Base-by-base conservation (phyloP, 2,113 vertebrate genomes). In the Baryphthengus martii region DNA sequence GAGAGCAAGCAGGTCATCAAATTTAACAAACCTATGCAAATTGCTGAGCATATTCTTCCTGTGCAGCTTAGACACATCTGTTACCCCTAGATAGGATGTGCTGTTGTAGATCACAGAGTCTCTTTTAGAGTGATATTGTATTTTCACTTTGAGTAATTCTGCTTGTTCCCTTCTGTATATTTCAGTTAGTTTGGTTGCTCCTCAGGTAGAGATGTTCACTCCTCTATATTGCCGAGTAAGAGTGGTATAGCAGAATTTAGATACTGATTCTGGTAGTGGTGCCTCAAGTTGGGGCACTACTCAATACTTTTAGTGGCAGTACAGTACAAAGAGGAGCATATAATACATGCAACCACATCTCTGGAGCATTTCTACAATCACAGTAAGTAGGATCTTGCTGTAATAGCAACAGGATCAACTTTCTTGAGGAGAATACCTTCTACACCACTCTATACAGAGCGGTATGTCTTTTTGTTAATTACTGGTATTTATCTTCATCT, bases 321-420 rank as follows among this genome's bases (percentile, higher is more conserved):
- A 3, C 20, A 13, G 9, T 71, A 24, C 10, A 7, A 63, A 72
- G 35, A 94, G 31, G 21, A 85, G 4, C 5, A 3, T 0, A 0
- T 49, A 31, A 9, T 10, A 33, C 42, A 33, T 52, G 26, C 33
- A 72, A 18, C 16, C 26, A 31, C 12, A 29, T 85, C 40, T 72
- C 35, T 28, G 31, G 20, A 71, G 11, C 11, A 3, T 29, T 80
- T 73, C 16, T 37, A 2, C 58, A 61, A 4, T 83, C 31, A 19
- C 7, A 42, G 11, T n/a, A 74, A 55, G 58, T 37, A 62, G 44
- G 28, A 47, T 33, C 40, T 89, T 79, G 44, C 20, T 89, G 52
- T 13, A 61, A 6, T 37, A 72, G 66, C 31, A 52, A 17, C 9
- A 45, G 55, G 33, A 55, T 67, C 35, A 31, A 0, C 67, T 89